These are phyloP conservation scores for Lasius fuliginosus DNA, from an alignment of 2,888 invertebrate genomes.

Conservation along the genomic window DNA sequence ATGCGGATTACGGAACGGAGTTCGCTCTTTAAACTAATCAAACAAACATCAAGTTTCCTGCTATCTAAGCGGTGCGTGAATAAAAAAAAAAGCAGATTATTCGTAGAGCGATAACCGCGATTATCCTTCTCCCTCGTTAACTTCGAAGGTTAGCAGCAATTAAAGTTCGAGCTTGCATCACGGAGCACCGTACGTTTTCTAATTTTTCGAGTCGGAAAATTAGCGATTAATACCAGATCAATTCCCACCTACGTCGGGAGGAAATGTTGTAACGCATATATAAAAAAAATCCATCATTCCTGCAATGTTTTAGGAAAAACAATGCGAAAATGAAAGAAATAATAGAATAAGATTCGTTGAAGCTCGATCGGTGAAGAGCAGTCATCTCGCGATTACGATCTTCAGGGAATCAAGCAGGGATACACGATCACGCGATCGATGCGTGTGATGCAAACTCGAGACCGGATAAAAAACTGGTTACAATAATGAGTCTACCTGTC, in stretches of 20 bases:
- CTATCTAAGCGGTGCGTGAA: not conserved
- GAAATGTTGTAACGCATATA: not conserved
- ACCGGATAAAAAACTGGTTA: constrained; percentile 86
- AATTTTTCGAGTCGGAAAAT: not conserved
- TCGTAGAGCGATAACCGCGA: constrained; percentile 49
- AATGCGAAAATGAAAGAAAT: constrained; percentile 27
- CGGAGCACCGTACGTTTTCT: constrained; percentile 68
- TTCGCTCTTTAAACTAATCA: constrained; percentile 48
- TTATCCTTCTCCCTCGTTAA: constrained; percentile 77
- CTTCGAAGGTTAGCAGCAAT: constrained; percentile 86
- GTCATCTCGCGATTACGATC: constrained; percentile 10
- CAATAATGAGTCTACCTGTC: constrained; percentile 92
- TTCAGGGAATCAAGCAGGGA: constrained; percentile 20
- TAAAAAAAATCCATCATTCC: constrained; percentile 1
- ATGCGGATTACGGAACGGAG: constrained; percentile 59
- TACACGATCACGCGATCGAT: constrained; percentile 53
- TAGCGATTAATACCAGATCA: not conserved
- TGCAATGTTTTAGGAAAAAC: not conserved
- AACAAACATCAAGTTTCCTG: not conserved
- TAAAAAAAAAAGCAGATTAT: constrained; percentile 10
- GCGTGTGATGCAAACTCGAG: constrained; percentile 82
- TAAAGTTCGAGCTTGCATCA: constrained; percentile 83
- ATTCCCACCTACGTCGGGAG: not conserved
- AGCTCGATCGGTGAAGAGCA: not conserved
- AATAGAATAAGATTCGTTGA: not conserved